Evolutionary conservation across 2,888 invertebrate genomes (phyloP).

Genomic region (Latrodectus elegans): DNA sequence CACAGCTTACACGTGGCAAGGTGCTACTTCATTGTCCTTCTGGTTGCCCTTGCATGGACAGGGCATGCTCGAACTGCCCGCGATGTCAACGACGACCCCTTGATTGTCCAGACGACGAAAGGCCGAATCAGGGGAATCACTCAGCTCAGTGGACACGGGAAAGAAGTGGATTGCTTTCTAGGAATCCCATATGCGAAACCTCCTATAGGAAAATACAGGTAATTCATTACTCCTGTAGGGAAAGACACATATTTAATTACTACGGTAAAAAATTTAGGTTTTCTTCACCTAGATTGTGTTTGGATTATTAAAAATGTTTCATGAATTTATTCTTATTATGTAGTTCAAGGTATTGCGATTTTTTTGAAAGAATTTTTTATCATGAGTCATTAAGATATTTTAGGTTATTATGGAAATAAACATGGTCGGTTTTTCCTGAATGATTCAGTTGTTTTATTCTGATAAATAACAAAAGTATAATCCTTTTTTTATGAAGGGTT

Average conservation of each 20-base stretch:
- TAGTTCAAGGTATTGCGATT: no score
- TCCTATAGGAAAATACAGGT: conserved; percentile 82
- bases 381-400: no score
- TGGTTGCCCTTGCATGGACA: neutral
- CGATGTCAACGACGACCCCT: conserved; percentile 76
- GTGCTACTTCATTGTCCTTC: conserved; percentile 4
- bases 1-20: neutral
- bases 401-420: no score
- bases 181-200: conserved; percentile 88
- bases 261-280: no score
- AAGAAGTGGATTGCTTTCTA: conserved; percentile 86
- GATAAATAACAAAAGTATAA: no score
- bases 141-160: conserved; percentile 83
- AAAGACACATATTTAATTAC: neutral
- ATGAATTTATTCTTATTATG: no score
- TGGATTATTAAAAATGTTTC: no score
- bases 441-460: no score
- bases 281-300: no score
- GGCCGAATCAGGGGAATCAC: conserved; percentile 84
- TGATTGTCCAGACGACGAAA: conserved; percentile 86
- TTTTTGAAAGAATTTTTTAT: no score
- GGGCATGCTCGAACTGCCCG: neutral
- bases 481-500: no score
- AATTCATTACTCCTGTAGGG: neutral
- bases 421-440: no score